Evolutionary conservation across 2,797 vertebrate genomes (phyloP), one percentile per base, ranked within the genome.

Genomic region (Notolabrus celidotus): DNA sequence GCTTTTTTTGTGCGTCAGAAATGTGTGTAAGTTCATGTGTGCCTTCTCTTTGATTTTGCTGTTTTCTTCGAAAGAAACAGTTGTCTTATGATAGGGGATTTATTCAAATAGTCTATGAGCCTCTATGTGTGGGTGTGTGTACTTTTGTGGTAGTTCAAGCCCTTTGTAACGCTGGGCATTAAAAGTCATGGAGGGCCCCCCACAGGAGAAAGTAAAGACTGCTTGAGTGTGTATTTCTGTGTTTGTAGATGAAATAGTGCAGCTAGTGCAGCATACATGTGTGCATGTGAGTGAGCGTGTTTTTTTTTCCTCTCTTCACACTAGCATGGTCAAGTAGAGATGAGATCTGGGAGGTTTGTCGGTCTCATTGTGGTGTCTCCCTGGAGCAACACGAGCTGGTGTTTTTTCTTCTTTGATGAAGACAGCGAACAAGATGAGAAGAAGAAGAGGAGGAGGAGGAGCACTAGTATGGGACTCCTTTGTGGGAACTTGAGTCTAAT

Each of bases 321-420:
- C 27, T 71, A 59, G 68, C 59, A 84, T 80, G 83, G 83, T 87
- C 77, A 86, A 76, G 68, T 54, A 42, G 67, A 75, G 62, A 43
- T 66, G 61, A 79, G 51, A 70, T 67, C 67, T 53, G 57, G 59
- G 74, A 74, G 73, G 57, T 74, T 82, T 53, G 46, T 74, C 61
- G 67, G 29, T 61, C 77, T 86, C 12, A 2, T 57, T 58, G 36
- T 54, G 43, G 31, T 45, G 63, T 62, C 68, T 84, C 83, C 69
- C 65, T 10, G 58, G 47, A 1, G 73, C 51, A 42, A 51, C 45
- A 31, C 47, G 54, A 69, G 74, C 47, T 79, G 59, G 39, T 78
- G 62, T 55, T 80, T 83, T 45, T 50, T 50, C 45, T 63, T 66
- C 77, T 89, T 89, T 89, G 82, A 87, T 86, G 76, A 84, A 83